Percentiles rank a stretch among this genome's conserved stretches.
Evolutionary conservation across 2,888 invertebrate species (phyloP).

Genomic region (Aphrophora alni): DNA sequence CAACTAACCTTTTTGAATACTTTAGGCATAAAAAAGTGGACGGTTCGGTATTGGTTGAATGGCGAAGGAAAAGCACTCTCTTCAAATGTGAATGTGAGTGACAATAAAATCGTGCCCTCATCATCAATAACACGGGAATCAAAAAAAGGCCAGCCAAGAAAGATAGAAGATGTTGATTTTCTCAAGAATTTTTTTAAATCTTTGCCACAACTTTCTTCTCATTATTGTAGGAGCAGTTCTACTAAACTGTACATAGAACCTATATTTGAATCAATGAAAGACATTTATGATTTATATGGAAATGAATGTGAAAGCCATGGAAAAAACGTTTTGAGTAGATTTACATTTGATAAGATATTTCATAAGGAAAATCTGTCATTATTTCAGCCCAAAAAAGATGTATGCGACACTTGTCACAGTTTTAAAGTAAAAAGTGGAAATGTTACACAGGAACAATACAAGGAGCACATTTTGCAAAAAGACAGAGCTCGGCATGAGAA

Average conservation of each 20-base stretch:
- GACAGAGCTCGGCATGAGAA: background rate
- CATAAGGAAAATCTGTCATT: slow-evolving; percentile 17
- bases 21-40: slow-evolving; percentile 34
- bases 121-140: slow-evolving; percentile 2
- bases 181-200: slow-evolving; percentile 16
- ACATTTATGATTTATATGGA: slow-evolving; percentile 6
- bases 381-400: slow-evolving; percentile 20
- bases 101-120: background rate
- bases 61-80: slow-evolving; percentile 16
- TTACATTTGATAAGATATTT: slow-evolving; percentile 26
- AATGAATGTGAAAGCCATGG: slow-evolving; percentile 11
- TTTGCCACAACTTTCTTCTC: slow-evolving; percentile 21
- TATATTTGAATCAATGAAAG: slow-evolving; percentile 18
- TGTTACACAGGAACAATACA: slow-evolving; percentile 16
- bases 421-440: slow-evolving; percentile 12
- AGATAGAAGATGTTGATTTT: slow-evolving; percentile 22
- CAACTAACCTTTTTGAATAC: slow-evolving; percentile 30
- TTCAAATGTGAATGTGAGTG: background rate
- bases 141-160: slow-evolving; percentile 14
- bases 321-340: slow-evolving; percentile 17
- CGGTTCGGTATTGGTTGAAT: slow-evolving; percentile 35
- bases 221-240: slow-evolving; percentile 20
- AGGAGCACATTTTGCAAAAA: background rate
- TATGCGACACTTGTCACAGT: slow-evolving; percentile 12
- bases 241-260: slow-evolving; percentile 27